These are phyloP conservation scores for Patella caerulea DNA, from an alignment of 2,888 invertebrate genomes.

Conservation along the genomic window DNA sequence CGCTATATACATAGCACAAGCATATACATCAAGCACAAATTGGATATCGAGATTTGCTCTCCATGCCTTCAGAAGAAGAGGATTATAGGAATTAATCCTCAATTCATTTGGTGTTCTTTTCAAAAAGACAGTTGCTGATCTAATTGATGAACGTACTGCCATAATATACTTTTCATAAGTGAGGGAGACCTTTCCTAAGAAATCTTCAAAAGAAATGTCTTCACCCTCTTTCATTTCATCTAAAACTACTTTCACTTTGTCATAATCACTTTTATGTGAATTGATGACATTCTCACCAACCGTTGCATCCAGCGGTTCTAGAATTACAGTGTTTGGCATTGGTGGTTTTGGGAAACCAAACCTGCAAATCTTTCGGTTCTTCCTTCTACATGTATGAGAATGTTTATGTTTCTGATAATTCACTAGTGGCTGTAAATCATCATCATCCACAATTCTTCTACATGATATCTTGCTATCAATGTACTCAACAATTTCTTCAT, in stretches of 20 bases:
- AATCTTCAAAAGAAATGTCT: not conserved
- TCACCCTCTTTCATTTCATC: too few relatives aligned
- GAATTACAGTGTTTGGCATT: not conserved
- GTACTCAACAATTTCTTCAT: constrained; percentile 32
- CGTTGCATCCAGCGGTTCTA: constrained; percentile 15
- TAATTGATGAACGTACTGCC: constrained; percentile 13
- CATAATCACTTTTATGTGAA: too few relatives aligned
- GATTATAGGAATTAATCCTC: constrained; percentile 31
- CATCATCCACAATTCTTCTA: constrained; percentile 26
- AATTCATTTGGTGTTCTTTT: constrained; percentile 25
- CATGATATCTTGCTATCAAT: constrained; percentile 32
- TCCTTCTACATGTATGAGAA: constrained; percentile 27
- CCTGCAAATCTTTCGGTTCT: not conserved
- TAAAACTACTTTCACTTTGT: not conserved
- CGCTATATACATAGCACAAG: constrained; percentile 27
- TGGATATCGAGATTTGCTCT: too few relatives aligned
- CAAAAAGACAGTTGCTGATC: constrained; percentile 24
- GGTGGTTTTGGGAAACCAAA: constrained; percentile 14
- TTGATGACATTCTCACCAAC: too few relatives aligned
- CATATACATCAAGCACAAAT: too few relatives aligned
- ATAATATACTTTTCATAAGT: constrained; percentile 14
- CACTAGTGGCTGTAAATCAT: constrained; percentile 21
- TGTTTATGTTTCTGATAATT: constrained; percentile 33
- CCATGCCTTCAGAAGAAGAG: constrained; percentile 1
- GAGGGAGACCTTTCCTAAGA: not conserved